Base-by-base conservation (phyloP, 2,113 vertebrate species). In the Halcyon malimbica region DNA sequence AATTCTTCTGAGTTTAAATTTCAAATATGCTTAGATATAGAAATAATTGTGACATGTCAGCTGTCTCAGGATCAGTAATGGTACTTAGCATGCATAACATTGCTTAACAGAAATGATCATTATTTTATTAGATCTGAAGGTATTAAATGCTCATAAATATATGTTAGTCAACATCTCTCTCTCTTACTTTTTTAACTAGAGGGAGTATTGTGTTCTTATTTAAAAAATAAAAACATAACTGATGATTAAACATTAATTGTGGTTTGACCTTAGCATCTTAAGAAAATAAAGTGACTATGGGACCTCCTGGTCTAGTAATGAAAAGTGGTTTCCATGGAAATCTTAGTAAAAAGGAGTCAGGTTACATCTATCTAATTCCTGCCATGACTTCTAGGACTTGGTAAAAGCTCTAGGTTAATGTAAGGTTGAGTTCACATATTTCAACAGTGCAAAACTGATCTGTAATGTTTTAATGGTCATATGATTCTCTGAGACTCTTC, bases 241-340 rank as follows among this genome's bases (percentile, higher is more conserved):
- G 57, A 64, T 74, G 10, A 89, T 93, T 87, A 90, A 95, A 92
- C 13, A 60, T 62, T 92, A 94, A 59, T 77, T 83, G 51, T 93
- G 33, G 17, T 76, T 93, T 95, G 78, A 91, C 68, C 62, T 94
- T 76, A 37, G 21, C 53, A 44, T 83, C 48, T 91, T 89, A 53
- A 42, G 37, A 29, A 69, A 69, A 89, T 44, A 83, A 68, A 85
- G 46, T 90, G 81, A 91, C 48, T 77, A 39, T 87, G 23, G 21
- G 56, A 89, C 48, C 67, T 41, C 48, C 67, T 41, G 44, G 13
- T 78, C 68, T 93, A 80, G n/a, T 77, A 96, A 81, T 50, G 35
- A 87, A 85, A 96, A 92, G 35, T 74, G 20, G 68, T 93, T 97
- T 97, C 88, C 81, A 96, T 86, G 64, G 83, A 97, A 95, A 96